Conservation (phyloP, 2,797 vertebrate genomes). For the Coregonus suidteri region DNA sequence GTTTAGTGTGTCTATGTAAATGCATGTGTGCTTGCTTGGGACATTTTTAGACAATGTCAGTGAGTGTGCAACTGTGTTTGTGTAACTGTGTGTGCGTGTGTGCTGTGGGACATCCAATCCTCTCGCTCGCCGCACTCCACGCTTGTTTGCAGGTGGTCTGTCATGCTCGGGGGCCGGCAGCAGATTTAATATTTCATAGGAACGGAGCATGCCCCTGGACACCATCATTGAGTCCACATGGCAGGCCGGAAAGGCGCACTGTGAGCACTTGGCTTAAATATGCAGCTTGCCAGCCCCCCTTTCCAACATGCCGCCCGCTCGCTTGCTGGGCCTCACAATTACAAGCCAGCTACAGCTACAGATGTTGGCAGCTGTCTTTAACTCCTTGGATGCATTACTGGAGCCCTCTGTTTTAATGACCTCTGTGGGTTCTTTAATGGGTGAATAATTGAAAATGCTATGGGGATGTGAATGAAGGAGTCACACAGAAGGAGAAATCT, state of each 20-base stretch:
- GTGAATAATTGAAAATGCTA: background rate
- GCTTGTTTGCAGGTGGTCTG: slow-evolving; percentile 91
- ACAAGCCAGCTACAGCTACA: slow-evolving; percentile 83
- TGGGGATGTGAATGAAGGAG: background rate
- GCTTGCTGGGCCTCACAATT: slow-evolving; percentile 84
- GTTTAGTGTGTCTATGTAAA: slow-evolving; percentile 23
- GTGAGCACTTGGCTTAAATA: slow-evolving; percentile 94
- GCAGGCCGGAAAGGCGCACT: slow-evolving; percentile 91
- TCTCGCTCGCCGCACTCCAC: slow-evolving; percentile 25
- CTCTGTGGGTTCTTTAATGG: no score
- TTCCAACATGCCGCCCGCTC: slow-evolving; percentile 77
- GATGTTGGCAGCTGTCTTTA: slow-evolving; percentile 86
- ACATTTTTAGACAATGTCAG: background rate
- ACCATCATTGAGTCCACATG: slow-evolving; percentile 98
- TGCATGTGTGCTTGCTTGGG: slow-evolving; percentile 18
- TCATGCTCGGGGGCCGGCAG: slow-evolving; percentile 79
- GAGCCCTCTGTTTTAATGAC: slow-evolving; percentile 4
- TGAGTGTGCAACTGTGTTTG: slow-evolving; percentile 21
- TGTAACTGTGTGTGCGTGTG: slow-evolving; percentile 40
- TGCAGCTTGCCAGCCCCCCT: slow-evolving; percentile 85
- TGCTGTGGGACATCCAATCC: slow-evolving; percentile 73
- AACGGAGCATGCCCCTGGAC: slow-evolving; percentile 85
- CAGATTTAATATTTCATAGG: slow-evolving; percentile 98
- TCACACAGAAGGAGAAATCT: background rate
- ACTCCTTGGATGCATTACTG: slow-evolving; percentile 63